Percentiles rank a stretch among this genome's conserved stretches.
Evolutionary conservation across 1,140 invertebrate species (phyloP).

Genomic region (Tetragonula clypearis): DNA sequence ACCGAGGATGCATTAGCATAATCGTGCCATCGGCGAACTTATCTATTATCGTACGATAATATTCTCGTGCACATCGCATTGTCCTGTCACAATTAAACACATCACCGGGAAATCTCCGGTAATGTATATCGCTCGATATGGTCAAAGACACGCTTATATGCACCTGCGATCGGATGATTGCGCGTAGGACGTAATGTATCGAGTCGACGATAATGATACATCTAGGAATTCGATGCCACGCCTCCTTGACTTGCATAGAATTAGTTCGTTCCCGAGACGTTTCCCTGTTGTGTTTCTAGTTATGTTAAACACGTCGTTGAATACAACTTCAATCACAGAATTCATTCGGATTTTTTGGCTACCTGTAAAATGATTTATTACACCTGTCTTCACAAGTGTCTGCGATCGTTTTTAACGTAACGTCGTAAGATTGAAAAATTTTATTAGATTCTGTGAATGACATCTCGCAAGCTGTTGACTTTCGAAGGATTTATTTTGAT

Average conservation of each 20-base stretch:
- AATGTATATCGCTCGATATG: neutral
- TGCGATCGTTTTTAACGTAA: neutral
- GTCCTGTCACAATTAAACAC: conserved; percentile 28
- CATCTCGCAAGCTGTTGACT: no score
- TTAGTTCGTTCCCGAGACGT: conserved; percentile 36
- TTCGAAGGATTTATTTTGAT: neutral
- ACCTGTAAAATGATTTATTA: neutral
- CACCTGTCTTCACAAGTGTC: no score
- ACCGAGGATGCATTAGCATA: neutral
- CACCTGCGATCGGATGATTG: conserved; percentile 35
- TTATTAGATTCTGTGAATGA: neutral
- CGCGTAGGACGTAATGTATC: conserved; percentile 49
- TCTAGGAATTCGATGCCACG: conserved; percentile 40
- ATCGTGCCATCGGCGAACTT: conserved; percentile 4
- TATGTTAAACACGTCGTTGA: neutral
- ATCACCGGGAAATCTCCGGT: neutral
- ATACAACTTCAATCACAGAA: conserved; percentile 4
- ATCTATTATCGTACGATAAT: neutral
- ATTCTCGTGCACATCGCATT: conserved; percentile 14
- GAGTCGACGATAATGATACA: conserved; percentile 32
- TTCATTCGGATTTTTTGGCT: neutral
- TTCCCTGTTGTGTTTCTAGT: neutral
- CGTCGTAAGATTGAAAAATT: neutral
- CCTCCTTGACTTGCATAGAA: conserved; percentile 53
- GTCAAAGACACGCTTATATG: conserved; percentile 11